These are phyloP conservation scores for Athrips mouffetella DNA, from an alignment of 2,888 invertebrate genomes.

Conservation along the genomic window DNA sequence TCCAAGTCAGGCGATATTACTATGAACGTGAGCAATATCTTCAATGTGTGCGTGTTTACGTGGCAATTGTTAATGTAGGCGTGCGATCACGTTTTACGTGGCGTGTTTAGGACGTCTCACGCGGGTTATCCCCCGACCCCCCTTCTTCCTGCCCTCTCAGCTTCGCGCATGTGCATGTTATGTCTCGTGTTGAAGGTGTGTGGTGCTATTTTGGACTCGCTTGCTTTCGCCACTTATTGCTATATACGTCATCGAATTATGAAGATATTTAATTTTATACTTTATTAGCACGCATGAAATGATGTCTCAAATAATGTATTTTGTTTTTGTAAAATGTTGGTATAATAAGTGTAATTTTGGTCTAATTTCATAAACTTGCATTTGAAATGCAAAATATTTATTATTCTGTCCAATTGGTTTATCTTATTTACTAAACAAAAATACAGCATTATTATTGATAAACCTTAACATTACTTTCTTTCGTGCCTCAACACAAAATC, in stretches of 20 bases:
- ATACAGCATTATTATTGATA: no score
- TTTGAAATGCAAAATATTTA: no score
- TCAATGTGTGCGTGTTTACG: constrained; percentile 29
- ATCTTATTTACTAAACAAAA: no score
- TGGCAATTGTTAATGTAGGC: constrained; percentile 29
- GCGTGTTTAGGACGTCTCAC: constrained; percentile 49
- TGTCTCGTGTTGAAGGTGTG: constrained; percentile 41
- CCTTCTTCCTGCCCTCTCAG: constrained; percentile 27
- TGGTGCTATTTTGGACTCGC: constrained; percentile 48
- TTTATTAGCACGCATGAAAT: no score
- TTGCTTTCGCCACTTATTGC: constrained; percentile 51
- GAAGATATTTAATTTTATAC: no score
- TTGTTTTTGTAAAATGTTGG: no score
- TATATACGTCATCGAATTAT: constrained; percentile 32
- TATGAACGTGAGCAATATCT: constrained; percentile 38
- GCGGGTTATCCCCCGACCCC: constrained; percentile 37
- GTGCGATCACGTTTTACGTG: constrained; percentile 66
- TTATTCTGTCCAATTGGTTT: no score
- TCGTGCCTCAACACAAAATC: no score
- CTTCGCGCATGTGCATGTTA: constrained; percentile 24
- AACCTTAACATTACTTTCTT: no score
- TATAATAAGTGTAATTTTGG: no score
- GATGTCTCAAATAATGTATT: no score
- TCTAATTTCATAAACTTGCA: no score
- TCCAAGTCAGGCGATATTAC: constrained; percentile 42